Conservation (phyloP, 2,888 invertebrate genomes). For the Lycia hirtaria region DNA sequence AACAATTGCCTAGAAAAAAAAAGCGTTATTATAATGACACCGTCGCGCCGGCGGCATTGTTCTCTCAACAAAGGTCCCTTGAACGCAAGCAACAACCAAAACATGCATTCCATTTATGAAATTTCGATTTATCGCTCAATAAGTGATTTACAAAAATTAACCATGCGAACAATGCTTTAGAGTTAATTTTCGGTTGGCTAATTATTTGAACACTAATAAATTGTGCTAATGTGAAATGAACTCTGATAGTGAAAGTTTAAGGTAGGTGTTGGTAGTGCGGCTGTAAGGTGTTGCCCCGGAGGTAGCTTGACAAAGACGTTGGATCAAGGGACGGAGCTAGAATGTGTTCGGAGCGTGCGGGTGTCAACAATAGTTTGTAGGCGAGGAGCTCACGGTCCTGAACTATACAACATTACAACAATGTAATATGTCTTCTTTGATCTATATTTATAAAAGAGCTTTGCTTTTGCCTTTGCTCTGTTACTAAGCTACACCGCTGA, state of each 20-base stretch:
- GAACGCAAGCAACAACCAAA: constrained; percentile 8
- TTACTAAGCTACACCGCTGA: too few species aligned
- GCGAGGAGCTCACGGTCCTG: too few species aligned
- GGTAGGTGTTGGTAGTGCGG: not conserved
- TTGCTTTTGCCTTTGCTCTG: too few species aligned
- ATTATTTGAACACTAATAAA: not conserved
- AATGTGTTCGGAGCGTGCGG: constrained; percentile 31
- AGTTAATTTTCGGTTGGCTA: constrained; percentile 7
- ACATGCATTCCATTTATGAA: constrained; percentile 30
- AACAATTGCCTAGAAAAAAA: too few species aligned
- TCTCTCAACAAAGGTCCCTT: constrained; percentile 6
- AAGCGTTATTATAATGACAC: not conserved
- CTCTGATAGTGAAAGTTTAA: not conserved
- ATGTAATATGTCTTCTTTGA: too few species aligned
- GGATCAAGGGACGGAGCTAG: constrained; percentile 37
- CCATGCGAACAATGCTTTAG: not conserved
- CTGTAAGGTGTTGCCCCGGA: not conserved
- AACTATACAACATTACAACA: too few species aligned
- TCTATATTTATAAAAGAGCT: too few species aligned
- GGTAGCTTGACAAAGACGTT: constrained; percentile 43
- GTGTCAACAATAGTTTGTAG: constrained; percentile 34
- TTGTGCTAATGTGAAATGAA: not conserved
- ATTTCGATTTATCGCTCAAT: constrained; percentile 18
- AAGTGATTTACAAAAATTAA: not conserved
- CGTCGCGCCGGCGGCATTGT: constrained; percentile 13